Evolutionary conservation across 2,888 invertebrate species (phyloP).

Genomic region (Drosophila falleni): DNA sequence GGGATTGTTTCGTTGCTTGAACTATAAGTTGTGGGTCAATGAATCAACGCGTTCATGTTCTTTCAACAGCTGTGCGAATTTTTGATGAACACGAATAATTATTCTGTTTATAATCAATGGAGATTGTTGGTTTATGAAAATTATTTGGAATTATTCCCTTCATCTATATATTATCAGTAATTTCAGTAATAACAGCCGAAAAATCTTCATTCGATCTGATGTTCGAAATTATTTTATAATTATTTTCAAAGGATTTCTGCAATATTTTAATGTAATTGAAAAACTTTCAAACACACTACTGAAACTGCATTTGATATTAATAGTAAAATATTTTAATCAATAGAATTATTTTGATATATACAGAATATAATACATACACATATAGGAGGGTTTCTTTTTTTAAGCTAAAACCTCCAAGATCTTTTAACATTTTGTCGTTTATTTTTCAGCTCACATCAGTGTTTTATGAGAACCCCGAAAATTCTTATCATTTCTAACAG

Average conservation of each 20-base stretch:
- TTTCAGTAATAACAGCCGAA: not conserved
- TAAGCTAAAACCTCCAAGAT: not conserved
- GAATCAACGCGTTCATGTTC: constrained; percentile 60
- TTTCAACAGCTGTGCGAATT: constrained; percentile 64
- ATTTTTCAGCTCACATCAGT: not conserved
- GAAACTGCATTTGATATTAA: too few relatives aligned
- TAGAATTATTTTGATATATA: not conserved
- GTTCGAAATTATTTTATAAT: too few relatives aligned
- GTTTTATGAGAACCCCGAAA: not conserved
- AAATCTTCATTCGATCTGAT: too few relatives aligned
- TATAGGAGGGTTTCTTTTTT: not conserved
- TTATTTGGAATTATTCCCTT: not conserved
- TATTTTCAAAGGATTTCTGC: too few relatives aligned
- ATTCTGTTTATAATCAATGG: not conserved
- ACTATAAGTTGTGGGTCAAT: constrained; percentile 68
- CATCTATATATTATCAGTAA: not conserved
- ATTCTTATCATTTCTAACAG: constrained; percentile 21
- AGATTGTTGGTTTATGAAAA: not conserved
- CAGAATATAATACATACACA: not conserved
- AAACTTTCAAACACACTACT: too few relatives aligned
- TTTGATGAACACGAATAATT: constrained; percentile 21
- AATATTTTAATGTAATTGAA: too few relatives aligned
- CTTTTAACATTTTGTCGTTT: not conserved
- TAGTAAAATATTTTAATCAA: not conserved
- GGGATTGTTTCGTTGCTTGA: constrained; percentile 38